Base-by-base conservation (phyloP, 2,888 invertebrate species). In the Diploptera punctata region DNA sequence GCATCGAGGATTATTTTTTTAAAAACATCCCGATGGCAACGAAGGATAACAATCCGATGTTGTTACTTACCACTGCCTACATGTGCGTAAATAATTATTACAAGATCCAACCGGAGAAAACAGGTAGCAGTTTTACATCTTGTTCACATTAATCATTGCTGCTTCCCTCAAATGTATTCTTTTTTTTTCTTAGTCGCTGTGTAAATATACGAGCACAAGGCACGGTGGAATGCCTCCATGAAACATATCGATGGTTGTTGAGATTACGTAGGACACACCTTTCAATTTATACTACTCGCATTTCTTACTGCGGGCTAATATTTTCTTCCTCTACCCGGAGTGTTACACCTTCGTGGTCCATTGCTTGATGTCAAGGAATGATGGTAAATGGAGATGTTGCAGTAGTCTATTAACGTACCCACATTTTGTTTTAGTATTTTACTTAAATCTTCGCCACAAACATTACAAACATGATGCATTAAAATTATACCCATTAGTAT, bases 71-170 rank as follows among this genome's bases (percentile, higher is more conserved):
- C n/a, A 10, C 38, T 61, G 57, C 57, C 29, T 57, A 57, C 57
- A 57, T 57, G 57, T n/a, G 3, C 13, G 47, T 65, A 65, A 65
- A 26, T 65, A 65, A 44, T 43, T 65, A 47, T 65, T 65, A 65
- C 65, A 65, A 24, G 65, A 44, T 24, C 29, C 47, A 26, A 65
- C 21, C 69, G 38, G 47, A 21, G 65, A 71, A 71, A 71, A 71
- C 71, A 65, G 71, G 71, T 71, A 71, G 65, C 65, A 31, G 71
- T 71, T 71, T 71, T 71, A 71, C 71, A 71, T 47, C 52, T 65
- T 65, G 71, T 65, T 52, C n/a, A 65, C 47, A 71, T 71, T 52
- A 49, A 71, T 71, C 71, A 65, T 57, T 57, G 57, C 57, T 57
- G 33, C 57, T 57, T 57, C 29, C n/a, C n/a, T n/a, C n/a, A n/a